These are phyloP conservation scores for Echinops telfairi DNA, from an alignment of 2,113 vertebrate genomes.

Conservation along the genomic window DNA sequence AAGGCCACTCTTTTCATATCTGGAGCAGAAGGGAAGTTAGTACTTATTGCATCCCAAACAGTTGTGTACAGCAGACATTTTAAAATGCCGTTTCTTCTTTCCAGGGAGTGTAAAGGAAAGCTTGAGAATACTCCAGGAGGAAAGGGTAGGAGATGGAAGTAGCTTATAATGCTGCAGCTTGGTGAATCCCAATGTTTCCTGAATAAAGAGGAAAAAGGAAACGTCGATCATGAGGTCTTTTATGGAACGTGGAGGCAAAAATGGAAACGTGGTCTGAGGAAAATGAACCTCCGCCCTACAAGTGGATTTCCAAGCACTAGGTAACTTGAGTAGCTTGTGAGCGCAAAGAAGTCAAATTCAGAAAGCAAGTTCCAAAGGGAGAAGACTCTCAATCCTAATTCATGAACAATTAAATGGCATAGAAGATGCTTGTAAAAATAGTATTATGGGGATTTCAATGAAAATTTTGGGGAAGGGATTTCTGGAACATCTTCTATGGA, in stretches of 20 bases:
- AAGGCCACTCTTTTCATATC: slow-evolving; percentile 26
- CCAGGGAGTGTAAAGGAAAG: background rate
- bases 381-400: background rate
- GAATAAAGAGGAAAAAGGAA: slow-evolving; percentile 15
- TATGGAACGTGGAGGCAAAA: slow-evolving; percentile 48
- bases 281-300: slow-evolving; percentile 1
- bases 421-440: slow-evolving; percentile 38
- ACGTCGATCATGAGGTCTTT: background rate
- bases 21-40: background rate
- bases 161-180: background rate
- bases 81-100: slow-evolving; percentile 50
- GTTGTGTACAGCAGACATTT: background rate
- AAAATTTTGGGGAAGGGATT: slow-evolving; percentile 33
- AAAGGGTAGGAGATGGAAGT: background rate
- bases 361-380: slow-evolving; percentile 31
- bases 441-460: slow-evolving; percentile 50
- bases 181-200: slow-evolving; percentile 36
- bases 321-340: slow-evolving; percentile 38
- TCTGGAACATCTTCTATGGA: background rate
- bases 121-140: background rate
- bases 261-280: slow-evolving; percentile 8
- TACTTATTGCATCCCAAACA: slow-evolving; percentile 3
- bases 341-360: slow-evolving; percentile 31
- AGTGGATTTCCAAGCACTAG: slow-evolving; percentile 3
- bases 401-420: background rate